phyloP scores from a whole-genome alignment of 2,888 invertebrate species.

The Sinodicranocentrus sp. region DNA sequence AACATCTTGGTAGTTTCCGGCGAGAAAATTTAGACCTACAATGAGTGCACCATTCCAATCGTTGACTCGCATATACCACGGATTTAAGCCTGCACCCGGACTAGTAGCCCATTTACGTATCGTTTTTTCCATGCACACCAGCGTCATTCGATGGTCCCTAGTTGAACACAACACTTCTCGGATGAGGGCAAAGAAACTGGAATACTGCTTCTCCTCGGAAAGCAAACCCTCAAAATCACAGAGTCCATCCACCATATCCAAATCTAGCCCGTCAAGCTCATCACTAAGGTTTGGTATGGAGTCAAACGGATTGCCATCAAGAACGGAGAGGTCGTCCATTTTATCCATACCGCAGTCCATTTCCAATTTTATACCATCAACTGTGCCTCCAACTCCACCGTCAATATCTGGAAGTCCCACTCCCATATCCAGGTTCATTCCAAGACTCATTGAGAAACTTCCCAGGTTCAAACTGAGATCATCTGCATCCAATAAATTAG shows the following conservation, averaged over 20 bases:
- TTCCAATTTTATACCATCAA: conserved; percentile 75
- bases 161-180: conserved; percentile 93
- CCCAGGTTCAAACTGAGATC: conserved; percentile 67
- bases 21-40: conserved; percentile 90
- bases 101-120: conserved; percentile 87
- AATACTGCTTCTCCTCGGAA: conserved; percentile 87
- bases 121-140: conserved; percentile 86
- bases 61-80: conserved; percentile 85
- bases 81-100: conserved; percentile 89
- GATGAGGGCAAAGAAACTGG: conserved; percentile 91
- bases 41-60: conserved; percentile 88
- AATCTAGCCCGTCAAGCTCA: conserved; percentile 79
- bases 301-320: conserved; percentile 75
- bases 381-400: conserved; percentile 63
- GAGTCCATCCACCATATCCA: conserved; percentile 75
- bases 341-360: conserved; percentile 79
- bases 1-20: conserved; percentile 86
- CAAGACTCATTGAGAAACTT: conserved; percentile 55
- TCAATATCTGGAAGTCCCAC: conserved; percentile 36
- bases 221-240: conserved; percentile 79
- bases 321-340: conserved; percentile 71
- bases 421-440: conserved; percentile 69
- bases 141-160: conserved; percentile 89
- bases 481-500: conserved; percentile 60
- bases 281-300: conserved; percentile 78